These are phyloP conservation scores for Dasypolia templi DNA, from an alignment of 2,888 invertebrate genomes.

Conservation along the genomic window DNA sequence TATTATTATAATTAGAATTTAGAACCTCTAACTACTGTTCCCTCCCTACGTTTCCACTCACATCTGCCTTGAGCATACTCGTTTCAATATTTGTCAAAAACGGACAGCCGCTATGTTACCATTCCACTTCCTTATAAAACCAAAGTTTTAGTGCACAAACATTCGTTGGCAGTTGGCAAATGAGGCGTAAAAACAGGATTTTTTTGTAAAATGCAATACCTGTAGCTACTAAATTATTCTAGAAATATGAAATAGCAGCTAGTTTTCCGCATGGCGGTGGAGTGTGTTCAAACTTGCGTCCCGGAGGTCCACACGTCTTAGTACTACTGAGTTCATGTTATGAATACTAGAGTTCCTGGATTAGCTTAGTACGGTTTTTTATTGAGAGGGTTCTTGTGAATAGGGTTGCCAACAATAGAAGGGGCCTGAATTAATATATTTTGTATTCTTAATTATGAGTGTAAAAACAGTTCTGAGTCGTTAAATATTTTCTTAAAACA, in stretches of 20 bases:
- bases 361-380: slow-evolving; percentile 25
- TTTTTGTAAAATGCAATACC: slow-evolving; percentile 26
- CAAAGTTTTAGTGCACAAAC: neutral
- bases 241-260: slow-evolving; percentile 39
- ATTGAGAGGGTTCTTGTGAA: neutral
- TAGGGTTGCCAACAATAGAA: too few species aligned
- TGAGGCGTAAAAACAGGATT: neutral
- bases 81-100: too few species aligned
- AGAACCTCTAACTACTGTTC: too few species aligned
- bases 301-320: slow-evolving; percentile 42
- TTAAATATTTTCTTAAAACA: too few species aligned
- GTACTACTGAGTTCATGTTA: slow-evolving; percentile 22
- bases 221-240: slow-evolving; percentile 33
- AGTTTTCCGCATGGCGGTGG: slow-evolving; percentile 11
- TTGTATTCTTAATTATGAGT: too few species aligned
- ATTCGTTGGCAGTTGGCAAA: slow-evolving; percentile 11
- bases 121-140: neutral
- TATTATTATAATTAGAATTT: too few species aligned
- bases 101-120: neutral
- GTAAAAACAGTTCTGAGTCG: too few species aligned
- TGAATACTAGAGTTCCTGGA: slow-evolving; percentile 34
- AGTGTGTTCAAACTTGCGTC: slow-evolving; percentile 37
- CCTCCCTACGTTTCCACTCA: too few species aligned
- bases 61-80: too few species aligned
- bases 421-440: too few species aligned